A percentile compares a stretch with the other conserved stretches of the same genome.
Evolutionary conservation across 92 coral and sea anemone genomes (phyloP).

Genomic region (Paragorgia papillata): DNA sequence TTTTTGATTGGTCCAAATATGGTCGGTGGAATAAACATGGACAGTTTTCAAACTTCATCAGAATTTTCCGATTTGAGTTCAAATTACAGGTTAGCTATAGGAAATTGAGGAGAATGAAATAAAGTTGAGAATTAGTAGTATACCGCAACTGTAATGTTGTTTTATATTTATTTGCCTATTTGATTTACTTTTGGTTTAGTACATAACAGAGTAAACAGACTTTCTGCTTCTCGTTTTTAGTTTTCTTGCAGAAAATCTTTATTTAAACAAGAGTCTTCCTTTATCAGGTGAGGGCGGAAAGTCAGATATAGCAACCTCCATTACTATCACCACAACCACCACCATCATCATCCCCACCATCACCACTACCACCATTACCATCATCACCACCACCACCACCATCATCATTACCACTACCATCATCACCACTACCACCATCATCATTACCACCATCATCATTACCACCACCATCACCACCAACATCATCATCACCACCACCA

Average conservation of each 20-base stretch:
- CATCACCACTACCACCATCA: not conserved
- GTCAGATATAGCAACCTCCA: not conserved
- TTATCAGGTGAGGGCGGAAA: conserved; percentile 54
- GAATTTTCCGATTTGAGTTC: conserved; percentile 23
- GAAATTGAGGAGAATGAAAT: not conserved
- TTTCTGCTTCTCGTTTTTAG: conserved; percentile 13
- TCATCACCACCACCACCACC: not conserved
- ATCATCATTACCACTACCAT: not conserved
- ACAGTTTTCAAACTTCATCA: conserved; percentile 3
- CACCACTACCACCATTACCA: not conserved
- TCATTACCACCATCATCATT: conserved; percentile 1
- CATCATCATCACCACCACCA: not conserved
- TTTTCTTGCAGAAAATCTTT: conserved; percentile 38
- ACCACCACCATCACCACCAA: not conserved
- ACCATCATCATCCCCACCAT: not conserved
- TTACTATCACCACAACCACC: not conserved
- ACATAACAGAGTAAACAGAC: too few species aligned
- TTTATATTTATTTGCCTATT: too few species aligned
- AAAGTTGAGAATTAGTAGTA: not conserved
- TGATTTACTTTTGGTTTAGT: too few species aligned
- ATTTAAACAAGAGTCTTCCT: conserved; percentile 63
- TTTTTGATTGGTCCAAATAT: conserved; percentile 90
- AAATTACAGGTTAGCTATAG: conserved; percentile 31
- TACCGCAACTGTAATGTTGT: not conserved
- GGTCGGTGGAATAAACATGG: conserved; percentile 61